Percentiles rank a stretch among this genome's conserved stretches.
phyloP scores from a whole-genome alignment of 2,113 vertebrate genomes.

The Dromiciops gliroides region DNA sequence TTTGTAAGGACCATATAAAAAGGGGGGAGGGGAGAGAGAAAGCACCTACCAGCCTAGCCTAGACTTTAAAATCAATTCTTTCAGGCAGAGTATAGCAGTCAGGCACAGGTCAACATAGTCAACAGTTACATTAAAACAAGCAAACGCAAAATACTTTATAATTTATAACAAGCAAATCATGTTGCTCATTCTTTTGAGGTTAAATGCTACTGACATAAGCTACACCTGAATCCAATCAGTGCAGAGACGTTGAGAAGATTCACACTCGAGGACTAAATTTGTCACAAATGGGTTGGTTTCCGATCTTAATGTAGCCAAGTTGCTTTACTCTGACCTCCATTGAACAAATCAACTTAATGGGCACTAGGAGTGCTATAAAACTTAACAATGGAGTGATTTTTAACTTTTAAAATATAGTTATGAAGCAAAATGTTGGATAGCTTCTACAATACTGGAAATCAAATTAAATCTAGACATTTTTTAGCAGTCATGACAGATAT shows the following conservation, averaged over 20 bases:
- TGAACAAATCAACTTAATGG: conserved; percentile 91
- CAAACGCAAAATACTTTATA: conserved; percentile 63
- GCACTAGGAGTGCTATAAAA: conserved; percentile 89
- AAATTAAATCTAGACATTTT: conserved; percentile 91
- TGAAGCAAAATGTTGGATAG: conserved; percentile 87
- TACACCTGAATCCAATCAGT: conserved; percentile 91
- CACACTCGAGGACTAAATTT: conserved; percentile 84
- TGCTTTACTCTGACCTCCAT: conserved; percentile 85
- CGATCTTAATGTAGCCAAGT: conserved; percentile 85
- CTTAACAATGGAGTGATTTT: conserved; percentile 88
- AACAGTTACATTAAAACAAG: conserved; percentile 55
- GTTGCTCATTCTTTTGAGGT: conserved; percentile 80
- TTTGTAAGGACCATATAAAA: conserved; percentile 72
- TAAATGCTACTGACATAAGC: conserved; percentile 83
- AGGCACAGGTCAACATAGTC: conserved; percentile 43
- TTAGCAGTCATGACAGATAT: conserved; percentile 90
- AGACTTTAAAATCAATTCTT: conserved; percentile 59
- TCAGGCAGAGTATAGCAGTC: not conserved
- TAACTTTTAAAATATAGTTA: conserved; percentile 89
- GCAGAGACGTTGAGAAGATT: conserved; percentile 82
- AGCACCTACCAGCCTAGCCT: conserved; percentile 60
- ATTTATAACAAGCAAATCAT: conserved; percentile 78
- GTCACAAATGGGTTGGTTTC: conserved; percentile 89
- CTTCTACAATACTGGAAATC: conserved; percentile 90
- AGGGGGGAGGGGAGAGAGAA: conserved; percentile 46